phyloP scores from a whole-genome alignment of 2,113 vertebrate genomes.

The Pampusana beccarii region DNA sequence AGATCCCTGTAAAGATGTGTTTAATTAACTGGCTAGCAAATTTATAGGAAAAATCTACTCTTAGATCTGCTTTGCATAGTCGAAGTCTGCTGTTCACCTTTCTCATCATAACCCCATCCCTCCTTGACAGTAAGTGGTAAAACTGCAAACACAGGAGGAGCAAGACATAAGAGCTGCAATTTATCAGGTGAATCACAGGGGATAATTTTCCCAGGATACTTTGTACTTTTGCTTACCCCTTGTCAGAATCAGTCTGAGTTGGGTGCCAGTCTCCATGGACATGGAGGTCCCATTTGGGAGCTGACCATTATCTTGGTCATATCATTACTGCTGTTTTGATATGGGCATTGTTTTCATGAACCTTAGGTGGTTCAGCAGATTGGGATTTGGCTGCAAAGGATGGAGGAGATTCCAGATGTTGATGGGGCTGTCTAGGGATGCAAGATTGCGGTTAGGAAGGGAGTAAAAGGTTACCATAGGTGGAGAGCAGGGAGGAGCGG shows the following conservation, averaged over 20 bases:
- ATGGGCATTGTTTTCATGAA: background rate
- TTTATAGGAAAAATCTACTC: conserved; percentile 9
- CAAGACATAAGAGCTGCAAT: background rate
- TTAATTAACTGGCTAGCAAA: conserved; percentile 50
- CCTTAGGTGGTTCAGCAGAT: background rate
- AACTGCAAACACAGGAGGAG: background rate
- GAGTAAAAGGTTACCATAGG: background rate
- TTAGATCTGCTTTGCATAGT: background rate
- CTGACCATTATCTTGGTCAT: background rate
- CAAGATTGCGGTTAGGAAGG: background rate
- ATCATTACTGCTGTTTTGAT: background rate
- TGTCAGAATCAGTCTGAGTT: background rate
- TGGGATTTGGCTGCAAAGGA: background rate
- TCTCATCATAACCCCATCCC: background rate
- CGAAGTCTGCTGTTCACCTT: background rate
- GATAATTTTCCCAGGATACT: background rate
- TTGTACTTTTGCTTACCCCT: background rate
- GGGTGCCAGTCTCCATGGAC: background rate
- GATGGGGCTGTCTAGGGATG: background rate
- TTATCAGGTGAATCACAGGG: background rate
- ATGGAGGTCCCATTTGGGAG: background rate
- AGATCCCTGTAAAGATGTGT: conserved; percentile 21
- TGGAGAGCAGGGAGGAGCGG: background rate
- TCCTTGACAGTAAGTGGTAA: background rate
- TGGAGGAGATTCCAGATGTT: background rate